Base-by-base conservation (phyloP, 2,113 vertebrate species). In the Egretta garzetta region DNA sequence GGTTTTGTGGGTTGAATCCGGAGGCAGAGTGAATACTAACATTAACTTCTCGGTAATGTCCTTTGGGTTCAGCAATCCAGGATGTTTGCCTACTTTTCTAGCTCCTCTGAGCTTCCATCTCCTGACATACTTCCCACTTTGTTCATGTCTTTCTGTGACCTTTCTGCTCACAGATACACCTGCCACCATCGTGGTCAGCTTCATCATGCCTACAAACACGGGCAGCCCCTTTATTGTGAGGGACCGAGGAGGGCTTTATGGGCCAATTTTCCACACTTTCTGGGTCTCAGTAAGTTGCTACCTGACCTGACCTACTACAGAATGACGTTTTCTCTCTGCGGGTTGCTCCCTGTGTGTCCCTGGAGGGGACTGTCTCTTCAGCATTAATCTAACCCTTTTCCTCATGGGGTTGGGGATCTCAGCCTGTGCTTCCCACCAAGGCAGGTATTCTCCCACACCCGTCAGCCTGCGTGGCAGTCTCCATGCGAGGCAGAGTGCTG, bases 341-440 rank as follows among this genome's bases (percentile, higher is more conserved):
- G 21, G 13, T 82, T 71, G 37, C n/a, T 60, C 59, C 37, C 16
- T 70, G 6, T 2, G 0, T 53, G 30, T 71, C 33, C 12, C 27
- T 27, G 4, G 14, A 67, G 59, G 14, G 32, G 8, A 26, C 15
- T 16, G 20, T 49, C 59, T 49, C 50, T 62, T 68, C 35, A 56
- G 35, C 26, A 30, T 67, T 72, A 60, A 37, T 82, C 39, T 66
- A 76, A 66, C 13, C 21, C 20, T 53, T 76, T 37, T 66, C n/a
- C 14, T 70, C 5, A 6, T 0, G 3, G 14, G 30, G 7, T 28
- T 3, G 1, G n/a, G 47, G 41, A 66, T 59, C 63, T 71, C 35
- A 30, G 39, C n/a, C 39, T 41, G 37, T 66, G n/a, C 23, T 91
- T 67, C 14, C n/a, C 59, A 62, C 17, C 28, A 39, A 56, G 66